Evolutionary conservation across 2,113 vertebrate genomes (phyloP).

Genomic region (Actinemys pallida): DNA sequence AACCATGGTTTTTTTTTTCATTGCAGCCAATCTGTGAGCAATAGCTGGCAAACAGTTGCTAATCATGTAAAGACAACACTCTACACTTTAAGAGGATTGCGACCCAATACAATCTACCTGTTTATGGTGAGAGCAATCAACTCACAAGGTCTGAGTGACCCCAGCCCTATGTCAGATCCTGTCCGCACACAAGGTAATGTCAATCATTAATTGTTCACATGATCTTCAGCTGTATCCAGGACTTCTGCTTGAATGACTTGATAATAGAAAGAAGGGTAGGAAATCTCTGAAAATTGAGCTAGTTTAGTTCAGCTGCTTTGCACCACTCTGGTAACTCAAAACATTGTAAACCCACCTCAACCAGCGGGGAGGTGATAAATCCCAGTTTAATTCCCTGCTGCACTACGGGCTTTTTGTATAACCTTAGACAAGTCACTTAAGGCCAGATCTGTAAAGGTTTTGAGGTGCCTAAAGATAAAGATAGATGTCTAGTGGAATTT

Average conservation of each 20-base stretch:
- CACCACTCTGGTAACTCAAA: not conserved
- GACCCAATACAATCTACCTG: conserved; percentile 98
- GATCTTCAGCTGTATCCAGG: not conserved
- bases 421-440: not conserved
- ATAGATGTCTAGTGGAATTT: not conserved
- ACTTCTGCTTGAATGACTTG: not conserved
- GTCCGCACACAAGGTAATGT: conserved; percentile 96
- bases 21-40: conserved; percentile 97
- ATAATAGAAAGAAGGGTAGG: not conserved
- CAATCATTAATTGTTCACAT: fast-evolving
- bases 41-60: conserved; percentile 98
- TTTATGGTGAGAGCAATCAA: conserved; percentile 99
- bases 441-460: not conserved
- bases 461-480: not conserved
- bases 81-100: conserved; percentile 90
- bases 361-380: not conserved
- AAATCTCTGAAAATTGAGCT: fast-evolving
- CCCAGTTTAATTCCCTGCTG: not conserved
- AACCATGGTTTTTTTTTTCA: conserved; percentile 16
- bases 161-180: conserved; percentile 96
- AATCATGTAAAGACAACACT: conserved; percentile 94
- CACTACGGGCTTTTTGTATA: not conserved
- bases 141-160: conserved; percentile 95
- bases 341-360: not conserved
- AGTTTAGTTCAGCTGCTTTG: not conserved